A percentile compares a stretch with the other conserved stretches of the same genome.
Evolutionary conservation across 2,888 invertebrate species (phyloP).

Genomic region (Nemapogon koenigi): DNA sequence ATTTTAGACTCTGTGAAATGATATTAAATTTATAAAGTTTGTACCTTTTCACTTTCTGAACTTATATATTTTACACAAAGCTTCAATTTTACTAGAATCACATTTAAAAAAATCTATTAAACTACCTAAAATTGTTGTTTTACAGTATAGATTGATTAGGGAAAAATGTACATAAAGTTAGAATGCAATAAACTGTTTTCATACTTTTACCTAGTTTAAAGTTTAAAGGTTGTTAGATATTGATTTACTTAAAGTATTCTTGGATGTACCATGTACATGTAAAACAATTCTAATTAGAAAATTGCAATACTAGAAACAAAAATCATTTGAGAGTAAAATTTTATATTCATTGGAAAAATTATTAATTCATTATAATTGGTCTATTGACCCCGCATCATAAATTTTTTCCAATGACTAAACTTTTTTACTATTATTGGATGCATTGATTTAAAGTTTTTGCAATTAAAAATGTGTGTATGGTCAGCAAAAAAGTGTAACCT

Average conservation of each 20-base stretch:
- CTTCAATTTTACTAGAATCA: conserved; percentile 21
- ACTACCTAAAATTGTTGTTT: not conserved
- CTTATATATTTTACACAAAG: conserved; percentile 28
- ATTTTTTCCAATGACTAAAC: too few species aligned
- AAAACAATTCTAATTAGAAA: conserved; percentile 53
- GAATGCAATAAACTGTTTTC: conserved; percentile 54
- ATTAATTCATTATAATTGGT: too few species aligned
- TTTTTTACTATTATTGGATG: too few species aligned
- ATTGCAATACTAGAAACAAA: conserved; percentile 47
- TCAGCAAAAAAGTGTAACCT: too few species aligned
- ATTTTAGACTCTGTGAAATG: conserved; percentile 2
- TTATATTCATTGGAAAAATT: too few species aligned
- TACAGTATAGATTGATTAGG: too few species aligned
- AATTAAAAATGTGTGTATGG: too few species aligned
- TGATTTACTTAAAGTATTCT: too few species aligned
- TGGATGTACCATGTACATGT: conserved; percentile 55
- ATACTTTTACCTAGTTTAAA: conserved; percentile 31
- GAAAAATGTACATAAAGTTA: conserved; percentile 8
- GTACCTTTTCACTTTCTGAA: conserved; percentile 38
- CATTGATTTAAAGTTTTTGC: too few species aligned
- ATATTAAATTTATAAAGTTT: conserved; percentile 20
- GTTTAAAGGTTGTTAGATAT: conserved; percentile 3
- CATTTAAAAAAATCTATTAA: conserved; percentile 1
- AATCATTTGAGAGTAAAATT: too few species aligned
- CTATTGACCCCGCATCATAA: too few species aligned